These are phyloP conservation scores for Halocynthia aurantium DNA, from an alignment of 23 tunicate genomes.

Conservation along the genomic window DNA sequence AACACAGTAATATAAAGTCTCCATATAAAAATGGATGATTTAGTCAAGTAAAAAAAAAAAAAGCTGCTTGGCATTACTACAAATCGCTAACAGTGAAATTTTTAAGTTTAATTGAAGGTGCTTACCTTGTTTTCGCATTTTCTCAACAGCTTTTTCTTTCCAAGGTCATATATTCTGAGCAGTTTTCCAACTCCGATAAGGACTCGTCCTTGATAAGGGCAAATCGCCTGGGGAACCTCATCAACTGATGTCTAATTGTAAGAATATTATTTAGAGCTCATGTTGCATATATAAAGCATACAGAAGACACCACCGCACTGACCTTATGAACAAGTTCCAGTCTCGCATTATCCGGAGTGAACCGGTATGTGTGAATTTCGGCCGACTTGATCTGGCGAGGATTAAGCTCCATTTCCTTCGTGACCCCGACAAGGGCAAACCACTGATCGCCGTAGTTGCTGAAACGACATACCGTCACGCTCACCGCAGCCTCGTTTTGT, in stretches of 20 bases:
- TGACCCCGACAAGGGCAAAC: conserved; percentile 80
- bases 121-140: conserved; percentile 95
- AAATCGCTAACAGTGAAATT: too few species aligned
- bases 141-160: conserved; percentile 89
- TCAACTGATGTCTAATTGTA: conserved; percentile 62
- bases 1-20: too few species aligned
- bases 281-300: neutral
- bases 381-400: conserved; percentile 89
- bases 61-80: too few species aligned
- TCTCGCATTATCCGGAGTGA: conserved; percentile 46
- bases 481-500: conserved; percentile 86
- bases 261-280: neutral
- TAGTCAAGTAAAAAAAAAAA: too few species aligned
- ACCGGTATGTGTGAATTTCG: conserved; percentile 76
- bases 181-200: conserved; percentile 89
- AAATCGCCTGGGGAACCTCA: conserved; percentile 81
- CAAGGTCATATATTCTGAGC: conserved; percentile 88
- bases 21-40: too few species aligned
- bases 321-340: conserved; percentile 83
- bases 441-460: conserved; percentile 50
- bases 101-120: too few species aligned
- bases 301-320: neutral
- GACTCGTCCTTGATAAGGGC: conserved; percentile 85
- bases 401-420: conserved; percentile 57
- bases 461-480: conserved; percentile 64